Evolutionary conservation across 92 coral and sea anemone genomes (phyloP).

Genomic region (Actinostola sp.): DNA sequence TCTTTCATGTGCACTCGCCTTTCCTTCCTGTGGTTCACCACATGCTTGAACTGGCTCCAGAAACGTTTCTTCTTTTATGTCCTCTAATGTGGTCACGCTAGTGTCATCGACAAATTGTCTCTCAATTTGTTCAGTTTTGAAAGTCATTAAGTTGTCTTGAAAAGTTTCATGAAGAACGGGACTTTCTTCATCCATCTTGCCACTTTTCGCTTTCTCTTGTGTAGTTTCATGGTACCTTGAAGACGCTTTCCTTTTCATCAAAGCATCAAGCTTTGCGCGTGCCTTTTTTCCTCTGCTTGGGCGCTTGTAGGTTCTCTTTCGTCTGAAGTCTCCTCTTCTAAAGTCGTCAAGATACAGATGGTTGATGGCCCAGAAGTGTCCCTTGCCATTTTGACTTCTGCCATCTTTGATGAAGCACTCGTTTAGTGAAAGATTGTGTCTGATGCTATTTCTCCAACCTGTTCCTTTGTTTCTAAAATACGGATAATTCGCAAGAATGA

Average conservation of each 20-base stretch:
- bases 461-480: constrained; percentile 96
- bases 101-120: background rate
- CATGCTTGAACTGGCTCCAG: background rate
- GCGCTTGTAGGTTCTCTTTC: constrained; percentile 36
- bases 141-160: background rate
- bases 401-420: constrained; percentile 96
- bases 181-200: background rate
- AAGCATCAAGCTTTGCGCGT: constrained; percentile 25
- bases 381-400: constrained; percentile 96
- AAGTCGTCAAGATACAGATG: constrained; percentile 88
- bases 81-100: background rate
- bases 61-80: constrained; percentile 6
- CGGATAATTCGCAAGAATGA: constrained; percentile 84
- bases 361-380: constrained; percentile 92
- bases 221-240: background rate
- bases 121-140: background rate
- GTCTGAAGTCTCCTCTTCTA: constrained; percentile 78
- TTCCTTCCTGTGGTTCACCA: background rate
- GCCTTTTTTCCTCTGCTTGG: constrained; percentile 24
- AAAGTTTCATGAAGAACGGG: background rate
- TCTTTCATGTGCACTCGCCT: constrained; percentile 7
- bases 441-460: constrained; percentile 98
- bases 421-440: constrained; percentile 89
- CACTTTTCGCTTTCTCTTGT: background rate
- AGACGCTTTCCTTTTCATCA: constrained; percentile 8